Evolutionary conservation across 2,113 vertebrate species (phyloP).

Genomic region (Chaenogobius annularis): DNA sequence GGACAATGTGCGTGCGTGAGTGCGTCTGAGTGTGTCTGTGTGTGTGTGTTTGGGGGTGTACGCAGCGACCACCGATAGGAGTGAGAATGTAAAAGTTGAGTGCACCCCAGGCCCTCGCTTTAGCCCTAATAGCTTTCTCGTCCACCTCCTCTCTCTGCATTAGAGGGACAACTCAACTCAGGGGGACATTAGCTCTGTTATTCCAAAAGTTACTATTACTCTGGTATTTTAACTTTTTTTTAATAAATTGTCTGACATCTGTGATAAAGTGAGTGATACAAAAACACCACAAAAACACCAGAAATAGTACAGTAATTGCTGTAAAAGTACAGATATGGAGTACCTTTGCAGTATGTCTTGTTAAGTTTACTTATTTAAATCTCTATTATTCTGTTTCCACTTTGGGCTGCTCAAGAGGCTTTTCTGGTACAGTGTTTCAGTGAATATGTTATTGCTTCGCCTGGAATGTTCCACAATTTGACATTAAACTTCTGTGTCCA

Average conservation of each 20-base stretch:
- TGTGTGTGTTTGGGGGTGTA: slow-evolving; percentile 28
- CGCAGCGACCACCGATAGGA: slow-evolving; percentile 43
- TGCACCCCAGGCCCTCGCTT: slow-evolving; percentile 74
- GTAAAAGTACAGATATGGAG: no score
- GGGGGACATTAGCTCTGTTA: slow-evolving; percentile 19
- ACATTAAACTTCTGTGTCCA: no score
- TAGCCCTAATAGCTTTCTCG: slow-evolving; percentile 73
- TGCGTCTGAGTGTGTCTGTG: slow-evolving; percentile 18
- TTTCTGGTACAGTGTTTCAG: no score
- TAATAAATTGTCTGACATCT: background rate
- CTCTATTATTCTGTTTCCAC: no score
- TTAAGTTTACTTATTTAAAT: no score
- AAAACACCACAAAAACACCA: no score
- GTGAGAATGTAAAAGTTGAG: slow-evolving; percentile 73
- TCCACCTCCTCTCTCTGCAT: slow-evolving; percentile 72
- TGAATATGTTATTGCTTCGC: no score
- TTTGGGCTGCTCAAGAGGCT: no score
- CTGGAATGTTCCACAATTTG: no score
- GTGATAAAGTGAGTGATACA: background rate
- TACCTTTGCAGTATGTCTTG: no score
- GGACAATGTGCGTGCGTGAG: slow-evolving; percentile 30
- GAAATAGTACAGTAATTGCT: no score
- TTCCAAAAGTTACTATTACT: background rate
- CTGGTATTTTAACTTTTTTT: background rate
- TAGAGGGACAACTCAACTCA: slow-evolving; percentile 66